phyloP scores from a whole-genome alignment of 2,113 vertebrate genomes.

The Callospermophilus lateralis region DNA sequence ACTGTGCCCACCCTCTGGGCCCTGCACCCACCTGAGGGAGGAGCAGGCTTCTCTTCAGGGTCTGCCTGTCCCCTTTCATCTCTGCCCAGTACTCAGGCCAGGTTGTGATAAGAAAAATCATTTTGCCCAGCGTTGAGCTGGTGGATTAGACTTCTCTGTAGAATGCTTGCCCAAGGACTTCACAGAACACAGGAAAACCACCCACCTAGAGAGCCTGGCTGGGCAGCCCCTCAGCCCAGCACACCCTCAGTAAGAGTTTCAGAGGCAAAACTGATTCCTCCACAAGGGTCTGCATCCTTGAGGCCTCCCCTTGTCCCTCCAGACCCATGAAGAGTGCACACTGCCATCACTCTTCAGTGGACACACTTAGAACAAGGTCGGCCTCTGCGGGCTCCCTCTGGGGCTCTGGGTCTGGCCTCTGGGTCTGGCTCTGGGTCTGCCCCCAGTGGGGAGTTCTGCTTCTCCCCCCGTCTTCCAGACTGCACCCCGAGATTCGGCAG shows the following conservation, averaged over 20 bases:
- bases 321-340: no score
- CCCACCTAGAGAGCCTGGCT: background rate
- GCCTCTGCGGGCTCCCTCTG: background rate
- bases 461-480: background rate
- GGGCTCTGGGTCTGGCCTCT: no score
- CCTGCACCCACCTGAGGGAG: background rate
- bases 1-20: background rate
- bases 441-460: background rate
- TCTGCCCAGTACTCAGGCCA: background rate
- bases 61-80: background rate
- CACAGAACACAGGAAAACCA: background rate
- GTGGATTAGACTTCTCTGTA: background rate
- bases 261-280: background rate
- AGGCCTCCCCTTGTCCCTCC: background rate
- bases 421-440: no score
- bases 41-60: background rate
- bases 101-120: background rate
- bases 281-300: accelerated
- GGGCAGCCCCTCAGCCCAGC: no score
- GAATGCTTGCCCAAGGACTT: background rate
- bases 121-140: background rate
- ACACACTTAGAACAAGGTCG: background rate
- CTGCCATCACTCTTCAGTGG: background rate
- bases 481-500: background rate
- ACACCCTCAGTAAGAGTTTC: no score